Base-by-base conservation (phyloP, 2,797 vertebrate genomes). In the Sitta carolinensis region DNA sequence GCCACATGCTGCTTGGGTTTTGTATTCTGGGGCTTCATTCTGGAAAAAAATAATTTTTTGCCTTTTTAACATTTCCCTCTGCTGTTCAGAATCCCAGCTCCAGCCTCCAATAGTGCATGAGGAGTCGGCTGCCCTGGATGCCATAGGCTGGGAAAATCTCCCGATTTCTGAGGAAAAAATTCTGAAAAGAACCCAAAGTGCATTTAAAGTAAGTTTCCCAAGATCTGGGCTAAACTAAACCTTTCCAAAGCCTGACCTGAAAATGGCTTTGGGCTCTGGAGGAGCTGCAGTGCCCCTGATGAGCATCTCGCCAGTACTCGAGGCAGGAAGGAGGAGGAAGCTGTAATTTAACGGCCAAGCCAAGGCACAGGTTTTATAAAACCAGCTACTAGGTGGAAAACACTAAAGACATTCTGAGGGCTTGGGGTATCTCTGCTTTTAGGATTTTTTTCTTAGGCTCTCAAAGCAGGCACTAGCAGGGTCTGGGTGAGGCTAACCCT, bases 1-100 rank as follows among this genome's bases (percentile, higher is more conserved):
- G 13, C 58, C 30, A 4, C 0, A 0, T 0, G 19, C 82, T 67
- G 42, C 58, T 22, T 1, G 13, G 10, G 17, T 29, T 93, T 62
- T 43, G 11, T 34, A 3, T 36, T 45, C 22, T 14, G 36, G 22
- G 48, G 12, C 20, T 5, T 8, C 32, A 9, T 34, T 59, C 40
- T 25, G n/a, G 52, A 43, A 77, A 88, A 76, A 80, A 32, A 0
- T 16, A 40, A 2, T 13, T 81, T 34, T 38, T 43, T 69, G 16
- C 45, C 34, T 21, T 73, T 85, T 89, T 63, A 54, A 11, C 4
- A 4, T 51, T 76, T 50, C 62, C 58, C 15, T 87, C 9, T 72
- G 42, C 27, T 72, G n/a, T 36, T 38, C 29, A 32, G 79, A 89
- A 84, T 32, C 59, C 21, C 43, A 54, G 38, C 58, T 75, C 62